Evolutionary conservation across 1,140 invertebrate species (phyloP), one percentile per base, ranked within the genome.

Genomic region (Sycobia sp.): DNA sequence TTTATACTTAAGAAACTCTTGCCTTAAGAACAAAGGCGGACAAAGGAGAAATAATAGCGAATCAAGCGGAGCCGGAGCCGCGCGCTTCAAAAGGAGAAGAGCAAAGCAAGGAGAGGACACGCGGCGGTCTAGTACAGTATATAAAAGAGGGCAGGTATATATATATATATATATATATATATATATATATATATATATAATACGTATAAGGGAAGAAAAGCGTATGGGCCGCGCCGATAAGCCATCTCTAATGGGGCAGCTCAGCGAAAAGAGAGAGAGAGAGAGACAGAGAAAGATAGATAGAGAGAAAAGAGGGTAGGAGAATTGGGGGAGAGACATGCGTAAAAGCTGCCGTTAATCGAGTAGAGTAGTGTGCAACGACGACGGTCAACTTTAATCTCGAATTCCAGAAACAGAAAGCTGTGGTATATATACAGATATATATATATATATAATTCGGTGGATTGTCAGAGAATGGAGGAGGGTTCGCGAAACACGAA

Each of bases 371-470:
- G 54, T 23, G 51, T 41, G 38, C 43, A 18, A 27, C 36, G 53
- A 20, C 54, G 44, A 63, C 44, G 32, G 51, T 57, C 53, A 56
- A 51, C 62, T 64, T 64, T 51, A 64, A 64, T 64, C 47, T 64
- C 47, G 62, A 64, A 65, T 58, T 59, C 55, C 62, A 58, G 55
- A 65, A 58, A 53, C 55, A 65, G 49, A 38, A 53, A 70, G 69
- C 69, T 49, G 61, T 47, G 67, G 44, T n/a, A n/a, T n/a, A n/a
- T n/a, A n/a, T n/a, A n/a, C n/a, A n/a, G n/a, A n/a, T n/a, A n/a
- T n/a, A n/a, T n/a, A n/a, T n/a, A n/a, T n/a, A n/a, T n/a, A 54
- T 55, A 38, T 61, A 60, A 60, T 44, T 51, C 38, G 46, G 58
- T 53, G 51, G 38, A 60, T 51, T 60, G 47, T 51, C 18, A 18